Evolutionary conservation across 1,140 invertebrate genomes (phyloP), one percentile per base, ranked within the genome.

Genomic region (Gonioctena quinquepunctata): DNA sequence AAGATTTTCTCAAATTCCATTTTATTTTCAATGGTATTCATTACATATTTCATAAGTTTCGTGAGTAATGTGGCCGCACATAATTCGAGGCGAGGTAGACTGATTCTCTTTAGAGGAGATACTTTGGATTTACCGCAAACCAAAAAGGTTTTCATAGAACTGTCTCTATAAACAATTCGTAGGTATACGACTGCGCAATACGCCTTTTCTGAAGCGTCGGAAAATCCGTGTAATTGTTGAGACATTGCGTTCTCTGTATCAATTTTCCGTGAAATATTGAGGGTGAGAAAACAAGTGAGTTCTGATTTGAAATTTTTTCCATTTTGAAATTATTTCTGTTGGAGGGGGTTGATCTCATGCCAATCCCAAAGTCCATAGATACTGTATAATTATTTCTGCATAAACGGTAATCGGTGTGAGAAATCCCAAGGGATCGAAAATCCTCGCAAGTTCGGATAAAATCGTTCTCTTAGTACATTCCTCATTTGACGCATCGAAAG

Each of bases 171-270:
- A 33, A 52, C 68, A 18, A 66, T 57, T 66, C 75, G 69, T 2
- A 77, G 19, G 69, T 82, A 83, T 11, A 80, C 49, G 19, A 70
- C 73, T 2, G 75, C 75, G 19, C 72, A 76, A 65, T 77, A 83
- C 2, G 73, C 81, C 2, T 56, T 66, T 42, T 76, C 56, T 0
- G 78, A 82, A 1, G 79, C 80, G 61, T 83, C 83, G 6, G 68
- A 71, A 70, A 83, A 84, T 0, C 74, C 77, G 66, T 74, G 70
- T 23, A 69, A 11, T 64, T 68, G n/a, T n/a, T n/a, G n/a, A n/a
- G n/a, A n/a, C n/a, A n/a, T n/a, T n/a, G n/a, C n/a, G n/a, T n/a
- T n/a, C n/a, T n/a, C n/a, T n/a, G n/a, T n/a, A n/a, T n/a, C 59
- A 61, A 21, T n/a, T 18, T 16, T 18, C 16, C 7, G 11, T n/a